Base-by-base conservation (phyloP, 2,113 vertebrate genomes). In the Corvus cornix region DNA sequence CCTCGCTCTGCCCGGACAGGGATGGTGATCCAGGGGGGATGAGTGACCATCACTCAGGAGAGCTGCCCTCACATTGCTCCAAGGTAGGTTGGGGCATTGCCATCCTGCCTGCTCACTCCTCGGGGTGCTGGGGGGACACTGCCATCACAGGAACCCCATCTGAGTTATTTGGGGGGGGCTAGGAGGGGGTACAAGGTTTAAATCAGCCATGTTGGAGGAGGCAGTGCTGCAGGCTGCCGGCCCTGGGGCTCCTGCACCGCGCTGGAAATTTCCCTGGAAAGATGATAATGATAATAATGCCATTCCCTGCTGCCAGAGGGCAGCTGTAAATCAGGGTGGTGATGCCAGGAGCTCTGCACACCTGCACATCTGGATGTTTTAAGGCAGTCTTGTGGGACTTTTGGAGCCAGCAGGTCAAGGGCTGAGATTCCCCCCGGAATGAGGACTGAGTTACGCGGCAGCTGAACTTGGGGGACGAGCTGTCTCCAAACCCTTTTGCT, bases 211-310 rank as follows among this genome's bases (percentile, higher is more conserved):
- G 30, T 20, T 78, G 79, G 84, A 30, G 37, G 59, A 89, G 59
- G 63, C 49, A 66, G 76, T 3, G 58, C 94, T 5, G 0, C 0
- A 2, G 89, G 83, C 73, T 81, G 59, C 49, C 53, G 14, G 44
- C 49, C 80, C 79, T 53, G 4, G 0, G 52, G 85, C 48, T 84
- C 55, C 78, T 53, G 75, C 7, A 0, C 28, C 1, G 0, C 0
- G 0, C 74, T 78, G 62, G 64, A 84, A 52, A 53, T 41, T 13
- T 66, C 81, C 51, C 46, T 24, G 31, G 52, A 5, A 80, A 28
- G 43, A 44, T 6, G 3, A 2, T 33, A 3, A 21, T 41, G 15
- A 19, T 10, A 37, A 66, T 7, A 28, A 20, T 7, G 41, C 9
- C 14, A 7, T 64, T 67, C 28, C 62, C 48, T 5, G 1, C 33